Evolutionary conservation across 2,113 vertebrate species (phyloP).

Genomic region (Psilopsiagon aymara): DNA sequence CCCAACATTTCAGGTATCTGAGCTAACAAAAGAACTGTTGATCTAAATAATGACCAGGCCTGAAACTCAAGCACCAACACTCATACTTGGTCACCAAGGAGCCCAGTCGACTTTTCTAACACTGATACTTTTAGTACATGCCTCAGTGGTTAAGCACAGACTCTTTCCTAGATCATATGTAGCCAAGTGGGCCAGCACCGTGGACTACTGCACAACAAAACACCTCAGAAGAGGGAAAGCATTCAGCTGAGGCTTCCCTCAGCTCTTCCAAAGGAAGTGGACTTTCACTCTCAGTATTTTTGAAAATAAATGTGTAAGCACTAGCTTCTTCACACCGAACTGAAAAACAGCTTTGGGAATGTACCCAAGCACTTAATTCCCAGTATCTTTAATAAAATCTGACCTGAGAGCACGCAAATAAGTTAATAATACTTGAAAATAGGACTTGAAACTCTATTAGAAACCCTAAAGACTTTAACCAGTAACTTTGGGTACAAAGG

Average conservation of each 20-base stretch:
- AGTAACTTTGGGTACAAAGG: not conserved
- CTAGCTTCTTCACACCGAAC: not conserved
- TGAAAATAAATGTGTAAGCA: not conserved
- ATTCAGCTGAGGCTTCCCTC: not conserved
- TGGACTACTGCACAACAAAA: not conserved
- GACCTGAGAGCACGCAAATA: not conserved
- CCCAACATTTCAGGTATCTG: not conserved
- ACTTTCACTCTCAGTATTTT: not conserved
- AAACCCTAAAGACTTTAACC: not conserved
- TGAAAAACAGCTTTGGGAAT: not conserved
- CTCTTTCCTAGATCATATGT: rapidly evolving
- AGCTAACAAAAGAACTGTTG: not conserved
- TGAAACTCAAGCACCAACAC: not conserved
- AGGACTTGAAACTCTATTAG: not conserved
- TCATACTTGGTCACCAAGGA: not conserved
- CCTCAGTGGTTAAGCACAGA: not conserved
- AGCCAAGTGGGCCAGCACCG: not conserved
- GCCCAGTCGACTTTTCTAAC: not conserved
- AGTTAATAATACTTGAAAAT: not conserved
- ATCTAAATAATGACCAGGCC: not conserved
- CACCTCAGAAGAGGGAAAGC: not conserved
- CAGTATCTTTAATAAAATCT: not conserved
- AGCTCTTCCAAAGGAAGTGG: not conserved
- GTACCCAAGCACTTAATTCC: not conserved
- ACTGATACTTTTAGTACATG: not conserved